phyloP scores from a whole-genome alignment of 1,140 invertebrate species.

The Drosophila serrata region DNA sequence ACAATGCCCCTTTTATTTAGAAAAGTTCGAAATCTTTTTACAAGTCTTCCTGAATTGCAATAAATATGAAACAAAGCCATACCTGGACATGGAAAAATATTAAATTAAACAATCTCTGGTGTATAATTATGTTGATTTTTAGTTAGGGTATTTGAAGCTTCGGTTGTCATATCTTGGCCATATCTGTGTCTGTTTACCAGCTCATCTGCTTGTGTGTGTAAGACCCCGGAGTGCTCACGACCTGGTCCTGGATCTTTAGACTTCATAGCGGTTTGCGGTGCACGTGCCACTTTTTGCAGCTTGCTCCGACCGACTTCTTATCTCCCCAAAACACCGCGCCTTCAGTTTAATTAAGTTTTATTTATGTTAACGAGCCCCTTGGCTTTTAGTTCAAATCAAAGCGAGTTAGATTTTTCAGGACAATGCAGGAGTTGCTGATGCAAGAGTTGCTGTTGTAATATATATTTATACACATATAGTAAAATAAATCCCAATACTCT shows the following conservation, averaged over 20 bases:
- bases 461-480: no score
- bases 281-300: slow-evolving; percentile 80
- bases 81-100: not conserved
- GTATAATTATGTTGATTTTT: no score
- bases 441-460: no score
- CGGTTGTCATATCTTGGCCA: not conserved
- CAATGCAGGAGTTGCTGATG: no score
- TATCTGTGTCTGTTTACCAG: slow-evolving; percentile 1
- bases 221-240: slow-evolving; percentile 66
- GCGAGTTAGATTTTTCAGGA: not conserved
- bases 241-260: slow-evolving; percentile 25
- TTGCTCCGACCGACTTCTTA: slow-evolving; percentile 60
- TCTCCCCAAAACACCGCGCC: slow-evolving; percentile 68
- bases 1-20: not conserved
- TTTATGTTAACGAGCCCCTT: slow-evolving; percentile 70
- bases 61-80: not conserved
- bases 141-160: not conserved
- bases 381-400: slow-evolving; percentile 64
- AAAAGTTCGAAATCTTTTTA: not conserved
- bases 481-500: no score
- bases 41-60: not conserved
- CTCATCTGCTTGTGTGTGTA: slow-evolving; percentile 24
- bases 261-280: slow-evolving; percentile 40
- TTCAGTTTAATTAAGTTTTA: slow-evolving; percentile 78
- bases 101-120: not conserved